phyloP scores from a whole-genome alignment of 2,888 invertebrate genomes.

The Heliothis peltigera region DNA sequence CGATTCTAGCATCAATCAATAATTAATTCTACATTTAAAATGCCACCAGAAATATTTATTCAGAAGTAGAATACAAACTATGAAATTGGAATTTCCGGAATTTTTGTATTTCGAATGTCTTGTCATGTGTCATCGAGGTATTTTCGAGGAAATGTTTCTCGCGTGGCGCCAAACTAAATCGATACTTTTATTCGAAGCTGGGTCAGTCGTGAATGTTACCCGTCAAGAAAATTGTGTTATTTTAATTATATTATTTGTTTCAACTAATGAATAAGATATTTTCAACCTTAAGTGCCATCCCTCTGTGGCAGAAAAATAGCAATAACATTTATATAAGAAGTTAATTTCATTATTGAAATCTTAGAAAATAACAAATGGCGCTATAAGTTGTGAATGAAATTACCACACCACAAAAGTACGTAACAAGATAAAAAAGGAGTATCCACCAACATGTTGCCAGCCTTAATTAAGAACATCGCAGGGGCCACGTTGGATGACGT shows the following conservation, averaged over 20 bases:
- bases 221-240: conserved; percentile 19
- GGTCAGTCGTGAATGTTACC: no score
- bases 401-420: background rate
- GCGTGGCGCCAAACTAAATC: conserved; percentile 46
- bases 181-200: conserved; percentile 18
- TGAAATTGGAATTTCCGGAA: conserved; percentile 66
- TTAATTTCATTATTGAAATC: no score
- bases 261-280: background rate
- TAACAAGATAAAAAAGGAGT: background rate
- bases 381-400: no score
- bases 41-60: background rate
- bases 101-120: conserved; percentile 62
- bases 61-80: conserved; percentile 31
- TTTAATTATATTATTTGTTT: background rate
- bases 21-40: no score
- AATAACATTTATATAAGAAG: no score
- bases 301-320: no score
- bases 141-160: conserved; percentile 52
- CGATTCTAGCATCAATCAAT: no score
- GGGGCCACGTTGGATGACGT: background rate
- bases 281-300: no score
- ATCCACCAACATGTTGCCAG: background rate
- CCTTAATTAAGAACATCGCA: conserved; percentile 23
- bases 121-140: conserved; percentile 64
- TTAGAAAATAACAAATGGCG: no score